phyloP scores from a whole-genome alignment of 2,888 invertebrate species.

The Chromoteleia sp. region DNA sequence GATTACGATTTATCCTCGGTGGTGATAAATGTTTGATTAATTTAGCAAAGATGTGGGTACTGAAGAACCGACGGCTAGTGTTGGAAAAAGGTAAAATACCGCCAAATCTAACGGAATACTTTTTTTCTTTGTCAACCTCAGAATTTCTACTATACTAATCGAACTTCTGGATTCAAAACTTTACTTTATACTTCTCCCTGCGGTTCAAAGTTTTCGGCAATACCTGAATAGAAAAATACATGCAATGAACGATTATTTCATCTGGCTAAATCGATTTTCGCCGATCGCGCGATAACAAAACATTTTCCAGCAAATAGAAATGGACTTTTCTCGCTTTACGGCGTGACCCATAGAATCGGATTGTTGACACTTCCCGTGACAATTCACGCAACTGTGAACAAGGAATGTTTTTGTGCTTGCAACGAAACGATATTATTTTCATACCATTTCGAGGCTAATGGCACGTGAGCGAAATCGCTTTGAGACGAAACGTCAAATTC shows the following conservation, averaged over 20 bases:
- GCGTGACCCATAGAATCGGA: constrained; percentile 23
- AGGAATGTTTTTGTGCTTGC: constrained; percentile 37
- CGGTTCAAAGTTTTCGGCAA: too few species aligned
- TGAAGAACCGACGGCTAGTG: not conserved
- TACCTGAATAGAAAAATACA: too few species aligned
- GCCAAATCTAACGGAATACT: not conserved
- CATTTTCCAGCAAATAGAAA: constrained; percentile 9
- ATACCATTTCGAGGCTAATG: constrained; percentile 44
- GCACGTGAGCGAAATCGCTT: constrained; percentile 41
- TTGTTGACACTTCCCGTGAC: constrained; percentile 46
- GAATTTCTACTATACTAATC: too few species aligned
- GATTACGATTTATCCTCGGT: constrained; percentile 26
- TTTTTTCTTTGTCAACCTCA: not conserved
- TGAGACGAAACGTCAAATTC: constrained; percentile 32
- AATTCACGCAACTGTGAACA: constrained; percentile 30
- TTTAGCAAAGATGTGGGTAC: constrained; percentile 9
- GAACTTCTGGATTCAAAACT: too few species aligned
- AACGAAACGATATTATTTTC: constrained; percentile 44
- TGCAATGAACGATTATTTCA: constrained; percentile 16
- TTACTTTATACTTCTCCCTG: too few species aligned
- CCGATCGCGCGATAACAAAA: constrained; percentile 32
- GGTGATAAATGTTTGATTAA: constrained; percentile 44
- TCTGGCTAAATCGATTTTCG: constrained; percentile 7
- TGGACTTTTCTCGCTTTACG: not conserved
- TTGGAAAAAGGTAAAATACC: not conserved